phyloP scores from a whole-genome alignment of 1,140 invertebrate species.

The Calosoma granatense region DNA sequence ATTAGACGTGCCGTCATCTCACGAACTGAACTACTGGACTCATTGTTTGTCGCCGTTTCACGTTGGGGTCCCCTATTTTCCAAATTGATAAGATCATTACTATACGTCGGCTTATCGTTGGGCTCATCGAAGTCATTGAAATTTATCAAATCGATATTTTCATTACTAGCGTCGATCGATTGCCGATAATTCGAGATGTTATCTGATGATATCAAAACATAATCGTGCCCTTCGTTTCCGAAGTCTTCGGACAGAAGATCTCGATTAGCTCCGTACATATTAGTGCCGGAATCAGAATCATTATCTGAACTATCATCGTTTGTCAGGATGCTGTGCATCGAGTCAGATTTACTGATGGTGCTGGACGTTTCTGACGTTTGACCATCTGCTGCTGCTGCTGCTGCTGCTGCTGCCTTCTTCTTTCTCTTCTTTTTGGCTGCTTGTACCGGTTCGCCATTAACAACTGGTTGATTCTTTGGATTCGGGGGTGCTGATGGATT shows the following conservation, averaged over 20 bases:
- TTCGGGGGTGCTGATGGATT: neutral
- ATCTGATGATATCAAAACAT: too few relatives aligned
- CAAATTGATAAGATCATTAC: neutral
- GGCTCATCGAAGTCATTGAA: neutral
- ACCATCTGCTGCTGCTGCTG: neutral
- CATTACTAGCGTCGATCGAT: too few relatives aligned
- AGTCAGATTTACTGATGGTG: conserved; percentile 1
- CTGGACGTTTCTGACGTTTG: neutral
- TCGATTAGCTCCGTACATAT: too few relatives aligned
- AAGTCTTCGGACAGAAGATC: too few relatives aligned
- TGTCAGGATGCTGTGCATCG: neutral
- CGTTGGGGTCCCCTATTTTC: too few relatives aligned
- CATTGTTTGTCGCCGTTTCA: neutral
- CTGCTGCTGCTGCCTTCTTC: neutral
- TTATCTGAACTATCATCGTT: neutral
- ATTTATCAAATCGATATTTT: neutral
- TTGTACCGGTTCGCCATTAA: neutral
- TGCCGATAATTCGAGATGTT: too few relatives aligned
- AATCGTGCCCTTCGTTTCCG: too few relatives aligned
- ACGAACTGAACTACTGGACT: neutral
- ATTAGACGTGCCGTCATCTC: neutral
- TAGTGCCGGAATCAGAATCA: neutral
- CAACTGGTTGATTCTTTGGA: neutral
- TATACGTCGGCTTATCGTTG: neutral
- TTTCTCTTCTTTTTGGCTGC: neutral